Base-by-base conservation (phyloP, 2,888 invertebrate genomes). In the Argynnis bischoffii region DNA sequence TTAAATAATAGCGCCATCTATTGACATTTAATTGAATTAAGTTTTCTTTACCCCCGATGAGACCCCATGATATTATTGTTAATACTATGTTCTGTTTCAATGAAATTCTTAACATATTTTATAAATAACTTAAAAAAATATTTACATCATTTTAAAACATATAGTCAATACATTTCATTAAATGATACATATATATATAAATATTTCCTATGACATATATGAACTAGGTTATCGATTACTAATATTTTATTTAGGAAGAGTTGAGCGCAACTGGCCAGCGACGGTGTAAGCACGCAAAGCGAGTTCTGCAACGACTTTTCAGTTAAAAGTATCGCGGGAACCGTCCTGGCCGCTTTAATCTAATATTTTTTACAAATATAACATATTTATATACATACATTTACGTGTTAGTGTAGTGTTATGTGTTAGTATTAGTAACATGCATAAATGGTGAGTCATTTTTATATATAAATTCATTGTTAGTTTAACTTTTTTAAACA, bases 221-320 rank as follows among this genome's bases (percentile, higher is more conserved):
- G 11, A 61, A 41, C 35, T 61, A 35, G 53, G 61, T 61, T 61
- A 61, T 61, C 61, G 47, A 53, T 57, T 15, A 41, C 41, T 63
- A 63, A 57, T 63, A 35, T 53, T 47, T 53, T 51, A 51, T 47
- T 63, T 41, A 48, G 47, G 81, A 85, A 87, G 80, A 75, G 91
- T 92, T 91, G 73, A 56, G 72, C 60, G 78, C 82, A 74, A 66
- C 89, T 88, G 89, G 64, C 77, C 35, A 41, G 77, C 81, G 80
- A 83, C 81, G 83, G 86, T 78, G 78, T 78, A 78, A 79, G 82
- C 92, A 92, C 92, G 91, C 92, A 85, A 91, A 83, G 85, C 82
- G 80, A 79, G 80, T 79, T 83, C 81, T 83, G 85, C 88, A 85
- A 78, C 83, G 82, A 82, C 78, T 87, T 88, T 90, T 86, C 90